Base-by-base conservation (phyloP, 1,140 invertebrate genomes). In the Metopolophium dirhodum region DNA sequence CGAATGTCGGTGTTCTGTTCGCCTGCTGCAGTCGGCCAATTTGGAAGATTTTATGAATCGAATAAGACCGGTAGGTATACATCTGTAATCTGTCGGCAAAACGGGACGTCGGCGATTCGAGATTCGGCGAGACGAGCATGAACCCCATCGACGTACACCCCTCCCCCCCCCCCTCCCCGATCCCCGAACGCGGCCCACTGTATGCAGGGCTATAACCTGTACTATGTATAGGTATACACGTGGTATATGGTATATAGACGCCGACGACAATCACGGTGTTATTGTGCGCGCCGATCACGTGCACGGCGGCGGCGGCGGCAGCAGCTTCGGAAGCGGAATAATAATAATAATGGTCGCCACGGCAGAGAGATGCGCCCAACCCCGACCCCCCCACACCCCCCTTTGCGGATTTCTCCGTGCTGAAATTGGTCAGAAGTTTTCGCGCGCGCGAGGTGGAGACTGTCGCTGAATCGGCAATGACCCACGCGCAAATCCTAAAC, bases 391-490 rank as follows among this genome's bases (percentile, higher is more conserved):
- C 87, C 30, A 49, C 49, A 2, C 0, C 87, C n/a, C 7, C 20
- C 51, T 54, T 22, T 49, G 47, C 22, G 49, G 87, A 89, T 89
- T 89, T 88, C 47, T 89, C 49, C 18, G 49, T 8, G 8, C 87
- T 23, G 49, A 89, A 89, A 89, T 89, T 89, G 87, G 87, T 89
- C 87, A 54, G n/a, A 88, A 89, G 87, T 89, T 89, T 89, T 89
- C 22, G 22, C 7, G n/a, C 30, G 41, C 87, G 22, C 47, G n/a
- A 68, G 61, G 61, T 68, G n/a, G 30, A n/a, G 61, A 89, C 87
- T 49, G 49, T n/a, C 87, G 22, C 47, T 89, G 87, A 89, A 89
- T 89, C 49, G 47, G 47, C 87, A 89, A 89, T 89, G 87, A 89
- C n/a, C n/a, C n/a, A 35, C 49, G 18, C 8, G 87, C 26, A 49